Evolutionary conservation across 1,140 invertebrate genomes (phyloP).

Genomic region (Bombus sibiricus): DNA sequence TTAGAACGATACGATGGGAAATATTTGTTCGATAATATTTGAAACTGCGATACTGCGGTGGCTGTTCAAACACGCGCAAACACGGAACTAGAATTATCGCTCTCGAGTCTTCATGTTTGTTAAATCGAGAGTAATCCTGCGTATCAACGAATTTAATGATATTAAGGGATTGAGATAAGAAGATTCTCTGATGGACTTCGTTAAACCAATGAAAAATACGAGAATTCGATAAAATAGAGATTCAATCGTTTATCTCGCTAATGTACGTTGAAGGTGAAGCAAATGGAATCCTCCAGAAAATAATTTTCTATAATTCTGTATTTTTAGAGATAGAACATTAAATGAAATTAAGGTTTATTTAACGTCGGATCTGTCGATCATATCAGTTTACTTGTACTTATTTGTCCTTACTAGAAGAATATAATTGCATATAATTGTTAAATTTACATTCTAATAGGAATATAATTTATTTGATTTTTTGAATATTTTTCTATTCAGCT

Average conservation of each 20-base stretch:
- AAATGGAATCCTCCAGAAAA: neutral
- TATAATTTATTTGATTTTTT: no score
- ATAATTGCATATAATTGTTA: no score
- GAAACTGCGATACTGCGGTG: neutral
- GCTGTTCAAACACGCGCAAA: slow-evolving; percentile 5
- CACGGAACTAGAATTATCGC: neutral
- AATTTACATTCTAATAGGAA: no score
- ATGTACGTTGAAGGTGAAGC: neutral
- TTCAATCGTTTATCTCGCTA: neutral
- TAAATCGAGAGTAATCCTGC: neutral
- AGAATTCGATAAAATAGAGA: neutral
- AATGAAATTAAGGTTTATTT: neutral
- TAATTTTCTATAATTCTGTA: neutral
- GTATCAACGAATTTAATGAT: neutral
- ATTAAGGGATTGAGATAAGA: neutral
- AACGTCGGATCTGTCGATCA: neutral
- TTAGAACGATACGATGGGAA: neutral
- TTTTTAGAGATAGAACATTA: neutral
- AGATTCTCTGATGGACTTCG: neutral
- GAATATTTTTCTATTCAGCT: no score
- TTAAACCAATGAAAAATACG: neutral
- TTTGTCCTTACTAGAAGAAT: neutral
- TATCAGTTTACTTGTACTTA: neutral
- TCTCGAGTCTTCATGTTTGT: neutral
- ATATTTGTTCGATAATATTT: slow-evolving; percentile 22